Evolutionary conservation across 2,113 vertebrate genomes (phyloP), one percentile per base, ranked within the genome.

Genomic region (Anguilla rostrata): DNA sequence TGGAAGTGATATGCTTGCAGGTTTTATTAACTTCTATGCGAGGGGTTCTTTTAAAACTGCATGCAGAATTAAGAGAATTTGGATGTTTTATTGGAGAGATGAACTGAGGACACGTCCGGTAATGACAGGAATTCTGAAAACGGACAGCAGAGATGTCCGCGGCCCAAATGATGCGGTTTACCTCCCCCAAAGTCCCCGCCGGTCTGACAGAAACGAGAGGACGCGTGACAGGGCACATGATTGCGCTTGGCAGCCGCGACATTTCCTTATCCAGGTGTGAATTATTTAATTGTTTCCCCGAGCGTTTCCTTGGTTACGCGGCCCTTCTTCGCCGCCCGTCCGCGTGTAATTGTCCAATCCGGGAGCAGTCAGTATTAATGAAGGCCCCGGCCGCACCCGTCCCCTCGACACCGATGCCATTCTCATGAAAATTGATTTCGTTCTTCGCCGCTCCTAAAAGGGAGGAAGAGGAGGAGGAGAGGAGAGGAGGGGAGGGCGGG

Each of bases 311-410:
- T 80, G 82, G 29, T 20, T n/a, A n/a, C 22, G 34, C 39, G 34
- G 43, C 63, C 79, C 34, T 34, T 66, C 8, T 6, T 6, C 26
- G 29, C 79, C 82, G 88, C 87, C 83, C 83, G 78, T 87, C 82
- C 80, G 89, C 56, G 88, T 87, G 84, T 92, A 89, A 87, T 86
- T 87, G 39, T 88, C 85, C 75, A 83, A 1, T 82, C 78, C 53
- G 0, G 82, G 78, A 89, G 89, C 87, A 91, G 93, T 93, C 92
- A 92, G 85, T 20, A 81, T 88, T 89, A 80, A 91, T 90, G 91
- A 90, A 91, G 83, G 86, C 88, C 80, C 86, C 89, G 34, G 75
- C 81, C 81, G 5, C 46, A 89, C 84, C 34, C 63, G 89, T 91
- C 88, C 88, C 91, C 90, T 81, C 26, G 87, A 86, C 89, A 91